Base-by-base conservation (phyloP, 2,888 invertebrate species). In the Drosophila parthenogenetica region DNA sequence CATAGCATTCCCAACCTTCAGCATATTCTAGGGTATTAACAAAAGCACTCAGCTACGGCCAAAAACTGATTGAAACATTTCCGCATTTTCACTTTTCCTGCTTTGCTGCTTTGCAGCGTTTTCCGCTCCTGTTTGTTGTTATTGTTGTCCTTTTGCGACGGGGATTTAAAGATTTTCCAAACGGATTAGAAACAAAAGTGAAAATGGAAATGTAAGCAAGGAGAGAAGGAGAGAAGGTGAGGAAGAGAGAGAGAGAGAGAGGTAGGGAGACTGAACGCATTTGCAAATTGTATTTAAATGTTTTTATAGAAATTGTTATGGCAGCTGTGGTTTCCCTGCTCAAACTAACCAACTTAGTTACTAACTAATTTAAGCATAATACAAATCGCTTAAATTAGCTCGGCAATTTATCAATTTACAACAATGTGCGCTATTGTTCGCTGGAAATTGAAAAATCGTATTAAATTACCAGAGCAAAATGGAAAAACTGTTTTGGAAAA, bases 381-480 rank as follows among this genome's bases (percentile, higher is more conserved):
- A 71, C 74, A 77, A 76, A 84, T 77, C 73, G 68, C 69, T 62
- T 63, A 71, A 81, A 71, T 61, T 59, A 14, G 8, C 42, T 13
- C 32, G 3, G 59, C 60, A 60, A 60, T 43, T 51, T 35, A 55
- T 43, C 69, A 57, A 69, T 54, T 65, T 54, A 39, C 51, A 40
- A 46, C 16, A 17, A 32, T 32, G 42, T 13, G 25, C 42, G 65
- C 69, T 79, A 77, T 78, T 85, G 64, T 79, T 50, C 53, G 48
- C n/a, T 42, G 35, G 69, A 84, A 83, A 85, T 87, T 89, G 84
- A 85, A 85, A 89, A 88, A 88, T 87, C 79, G 77, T 89, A 89
- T 89, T 90, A 73, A 89, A 85, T 89, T 89, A 90, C 90, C 45
- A 50, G 39, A 14, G 66, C 39, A 65, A 71, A 74, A 59, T 53